Evolutionary conservation across 2,113 vertebrate species (phyloP).

Genomic region (Scopus umbretta): DNA sequence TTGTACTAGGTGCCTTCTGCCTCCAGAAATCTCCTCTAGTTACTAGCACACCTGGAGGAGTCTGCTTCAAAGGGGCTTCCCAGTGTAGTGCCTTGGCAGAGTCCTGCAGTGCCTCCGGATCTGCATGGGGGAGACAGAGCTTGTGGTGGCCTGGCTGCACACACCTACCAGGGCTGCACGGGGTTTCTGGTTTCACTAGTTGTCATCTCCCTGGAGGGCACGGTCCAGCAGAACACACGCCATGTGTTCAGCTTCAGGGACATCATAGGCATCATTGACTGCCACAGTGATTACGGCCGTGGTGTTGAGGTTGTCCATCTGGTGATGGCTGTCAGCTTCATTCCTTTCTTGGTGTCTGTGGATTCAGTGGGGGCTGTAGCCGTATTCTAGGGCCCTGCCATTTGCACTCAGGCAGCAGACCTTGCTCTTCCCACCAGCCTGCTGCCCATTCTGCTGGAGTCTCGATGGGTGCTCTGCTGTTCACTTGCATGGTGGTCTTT

Average conservation of each 20-base stretch:
- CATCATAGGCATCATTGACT: not conserved
- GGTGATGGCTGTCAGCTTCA: not conserved
- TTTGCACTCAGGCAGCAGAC: rapidly evolving
- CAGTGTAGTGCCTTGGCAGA: rapidly evolving
- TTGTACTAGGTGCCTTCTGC: not conserved
- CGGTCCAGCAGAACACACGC: not conserved
- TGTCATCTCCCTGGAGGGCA: not conserved
- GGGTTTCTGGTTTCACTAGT: no score
- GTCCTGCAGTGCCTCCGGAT: not conserved
- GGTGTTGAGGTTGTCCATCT: not conserved
- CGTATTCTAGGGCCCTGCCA: rapidly evolving
- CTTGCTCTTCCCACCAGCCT: not conserved
- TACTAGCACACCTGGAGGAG: not conserved
- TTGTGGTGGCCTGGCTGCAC: not conserved
- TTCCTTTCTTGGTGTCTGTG: not conserved
- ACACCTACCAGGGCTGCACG: rapidly evolving
- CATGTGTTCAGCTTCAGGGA: not conserved
- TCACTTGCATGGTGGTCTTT: not conserved
- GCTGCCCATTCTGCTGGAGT: not conserved
- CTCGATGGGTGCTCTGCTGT: not conserved
- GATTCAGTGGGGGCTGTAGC: not conserved
- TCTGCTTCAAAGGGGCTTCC: not conserved
- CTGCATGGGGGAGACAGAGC: not conserved
- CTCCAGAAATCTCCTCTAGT: not conserved
- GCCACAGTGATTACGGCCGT: rapidly evolving